These are phyloP conservation scores for Arvicanthis niloticus DNA, from an alignment of 2,113 vertebrate genomes.

Conservation along the genomic window DNA sequence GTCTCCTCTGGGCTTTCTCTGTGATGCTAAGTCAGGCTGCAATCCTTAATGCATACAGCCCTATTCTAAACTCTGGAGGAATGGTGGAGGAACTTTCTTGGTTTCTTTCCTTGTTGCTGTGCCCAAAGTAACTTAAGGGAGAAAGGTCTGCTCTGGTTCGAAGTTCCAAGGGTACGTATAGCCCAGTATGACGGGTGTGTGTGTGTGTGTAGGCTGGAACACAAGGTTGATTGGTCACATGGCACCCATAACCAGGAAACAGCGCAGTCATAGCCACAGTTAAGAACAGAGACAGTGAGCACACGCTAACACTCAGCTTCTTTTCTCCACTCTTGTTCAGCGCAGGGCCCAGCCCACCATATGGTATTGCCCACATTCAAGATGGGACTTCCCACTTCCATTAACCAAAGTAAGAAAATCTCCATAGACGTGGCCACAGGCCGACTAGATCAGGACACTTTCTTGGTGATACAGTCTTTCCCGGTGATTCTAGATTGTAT, in stretches of 20 bases:
- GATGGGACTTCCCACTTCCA: neutral
- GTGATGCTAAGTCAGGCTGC: accelerated
- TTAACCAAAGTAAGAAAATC: neutral
- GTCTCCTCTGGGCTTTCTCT: neutral
- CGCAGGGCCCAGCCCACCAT: neutral
- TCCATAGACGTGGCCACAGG: too few species aligned
- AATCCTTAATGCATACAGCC: accelerated
- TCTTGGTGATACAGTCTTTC: too few species aligned
- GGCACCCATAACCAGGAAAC: too few species aligned
- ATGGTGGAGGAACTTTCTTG: neutral
- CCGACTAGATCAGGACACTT: neutral
- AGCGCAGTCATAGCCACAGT: neutral
- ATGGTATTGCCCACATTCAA: neutral
- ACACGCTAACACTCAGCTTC: too few species aligned
- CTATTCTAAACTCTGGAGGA: accelerated
- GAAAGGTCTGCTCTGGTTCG: neutral
- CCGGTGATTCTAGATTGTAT: neutral
- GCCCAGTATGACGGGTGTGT: neutral
- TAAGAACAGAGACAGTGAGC: neutral
- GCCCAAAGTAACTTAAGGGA: neutral
- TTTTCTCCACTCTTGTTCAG: too few species aligned
- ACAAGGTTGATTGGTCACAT: neutral
- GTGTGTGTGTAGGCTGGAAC: too few species aligned
- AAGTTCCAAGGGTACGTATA: neutral
- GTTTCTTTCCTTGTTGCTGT: neutral